Evolutionary conservation across 1,140 invertebrate genomes (phyloP), one percentile per base, ranked within the genome.

Genomic region (Cydia fagiglandana): DNA sequence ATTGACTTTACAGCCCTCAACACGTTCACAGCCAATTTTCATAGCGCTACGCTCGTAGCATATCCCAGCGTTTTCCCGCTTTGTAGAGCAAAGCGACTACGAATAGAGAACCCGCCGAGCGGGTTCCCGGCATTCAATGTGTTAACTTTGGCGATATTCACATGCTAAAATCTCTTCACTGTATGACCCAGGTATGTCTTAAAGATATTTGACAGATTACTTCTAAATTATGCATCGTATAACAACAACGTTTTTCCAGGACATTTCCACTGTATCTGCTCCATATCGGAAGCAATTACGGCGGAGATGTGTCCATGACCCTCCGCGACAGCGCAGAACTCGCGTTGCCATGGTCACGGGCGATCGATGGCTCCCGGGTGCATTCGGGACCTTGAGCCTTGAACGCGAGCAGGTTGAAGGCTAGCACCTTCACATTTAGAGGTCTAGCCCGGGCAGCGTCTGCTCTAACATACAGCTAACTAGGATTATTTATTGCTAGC

Each of bases 321-420:
- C 89, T 84, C 88, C 87, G 56, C 20, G 20, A 61, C 56, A 88
- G 88, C 88, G 88, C 88, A 88, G 83, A 73, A 82, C 82, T 77
- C 83, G 79, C 86, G 88, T 91, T 89, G 84, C 88, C 87, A 92
- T 92, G 89, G 90, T 86, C 90, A 92, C 90, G 89, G 89, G 78
- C 90, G 88, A 92, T 92, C 90, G 87, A 92, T 92, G 79, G 80
- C 76, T 56, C 73, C 75, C 81, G 85, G 86, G 86, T 87, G 88
- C 88, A 89, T 81, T 24, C 86, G 86, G 86, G 84, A 88, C 79
- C 76, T 70, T 70, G 66, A 41, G 66, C 17, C 53, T 61, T 61
- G 53, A 61, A 17, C 56, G 56, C 34, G 30, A 38, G 64, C 64
- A 68, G 64, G 64, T 24, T 64, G 64, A 64, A 68, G 64, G 64